These are phyloP conservation scores for Bothrops alternatus DNA, from an alignment of 2,797 vertebrate genomes.

Conservation along the genomic window DNA sequence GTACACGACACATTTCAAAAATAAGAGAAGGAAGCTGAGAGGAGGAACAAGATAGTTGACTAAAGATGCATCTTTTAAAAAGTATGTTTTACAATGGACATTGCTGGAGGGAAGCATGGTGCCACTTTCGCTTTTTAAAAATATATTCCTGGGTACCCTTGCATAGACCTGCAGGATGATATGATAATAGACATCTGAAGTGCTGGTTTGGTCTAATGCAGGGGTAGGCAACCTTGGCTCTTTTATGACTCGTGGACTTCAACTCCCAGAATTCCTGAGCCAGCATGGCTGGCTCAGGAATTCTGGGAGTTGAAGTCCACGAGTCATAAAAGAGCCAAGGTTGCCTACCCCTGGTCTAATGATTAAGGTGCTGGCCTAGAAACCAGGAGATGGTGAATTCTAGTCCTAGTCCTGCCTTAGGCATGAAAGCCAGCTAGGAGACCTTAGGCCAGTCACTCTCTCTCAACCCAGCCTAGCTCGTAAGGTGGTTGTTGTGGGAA, in stretches of 20 bases:
- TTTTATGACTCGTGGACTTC: too few relatives aligned
- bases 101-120: neutral
- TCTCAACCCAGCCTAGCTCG: neutral
- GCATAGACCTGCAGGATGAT: neutral
- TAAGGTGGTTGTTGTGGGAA: neutral
- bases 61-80: neutral
- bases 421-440: neutral
- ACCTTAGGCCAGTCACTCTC: neutral
- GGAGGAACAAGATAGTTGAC: neutral
- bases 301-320: too few relatives aligned
- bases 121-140: neutral
- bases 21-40: neutral
- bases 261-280: too few relatives aligned
- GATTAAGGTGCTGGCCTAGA: neutral
- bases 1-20: neutral
- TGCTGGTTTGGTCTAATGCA: neutral
- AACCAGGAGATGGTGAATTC: neutral
- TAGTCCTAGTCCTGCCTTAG: neutral
- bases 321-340: too few relatives aligned
- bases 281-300: too few relatives aligned
- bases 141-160: neutral
- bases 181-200: neutral
- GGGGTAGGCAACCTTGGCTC: too few relatives aligned
- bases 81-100: neutral
- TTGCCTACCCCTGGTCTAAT: neutral